Percentiles rank a stretch among this genome's conserved stretches.
These are phyloP conservation scores for Neomorphus geoffroyi DNA, from an alignment of 2,797 vertebrate genomes.

Conservation along the genomic window DNA sequence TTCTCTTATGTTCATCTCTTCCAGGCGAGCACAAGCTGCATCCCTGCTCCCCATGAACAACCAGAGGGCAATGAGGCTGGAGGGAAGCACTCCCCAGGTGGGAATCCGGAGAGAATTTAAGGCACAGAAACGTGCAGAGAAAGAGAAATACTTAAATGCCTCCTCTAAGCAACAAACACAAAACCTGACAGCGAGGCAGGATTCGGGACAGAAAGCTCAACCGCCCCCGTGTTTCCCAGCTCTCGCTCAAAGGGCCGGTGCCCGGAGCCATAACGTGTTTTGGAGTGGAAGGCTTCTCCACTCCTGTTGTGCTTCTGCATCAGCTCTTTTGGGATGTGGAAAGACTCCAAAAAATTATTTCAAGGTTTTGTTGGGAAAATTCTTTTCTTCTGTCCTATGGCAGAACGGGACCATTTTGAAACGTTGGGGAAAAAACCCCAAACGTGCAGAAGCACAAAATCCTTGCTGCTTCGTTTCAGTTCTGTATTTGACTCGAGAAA, in stretches of 20 bases:
- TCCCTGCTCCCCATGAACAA: background rate
- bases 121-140: background rate
- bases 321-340: background rate
- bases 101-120: background rate
- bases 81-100: background rate
- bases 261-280: background rate
- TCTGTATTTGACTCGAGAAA: background rate
- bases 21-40: background rate
- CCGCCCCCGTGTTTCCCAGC: background rate
- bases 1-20: background rate
- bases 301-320: background rate
- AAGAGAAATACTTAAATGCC: background rate
- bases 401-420: background rate
- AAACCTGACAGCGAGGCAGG: background rate
- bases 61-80: background rate
- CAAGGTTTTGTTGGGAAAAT: background rate
- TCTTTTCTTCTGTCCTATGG: background rate
- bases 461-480: background rate
- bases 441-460: background rate
- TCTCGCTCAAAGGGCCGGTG: background rate
- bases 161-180: background rate
- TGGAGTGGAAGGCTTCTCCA: background rate
- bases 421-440: background rate
- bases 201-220: background rate
- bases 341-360: background rate